These are phyloP conservation scores for Scelioninae gen. 2 DNA, from an alignment of 2,888 invertebrate genomes.

Conservation along the genomic window DNA sequence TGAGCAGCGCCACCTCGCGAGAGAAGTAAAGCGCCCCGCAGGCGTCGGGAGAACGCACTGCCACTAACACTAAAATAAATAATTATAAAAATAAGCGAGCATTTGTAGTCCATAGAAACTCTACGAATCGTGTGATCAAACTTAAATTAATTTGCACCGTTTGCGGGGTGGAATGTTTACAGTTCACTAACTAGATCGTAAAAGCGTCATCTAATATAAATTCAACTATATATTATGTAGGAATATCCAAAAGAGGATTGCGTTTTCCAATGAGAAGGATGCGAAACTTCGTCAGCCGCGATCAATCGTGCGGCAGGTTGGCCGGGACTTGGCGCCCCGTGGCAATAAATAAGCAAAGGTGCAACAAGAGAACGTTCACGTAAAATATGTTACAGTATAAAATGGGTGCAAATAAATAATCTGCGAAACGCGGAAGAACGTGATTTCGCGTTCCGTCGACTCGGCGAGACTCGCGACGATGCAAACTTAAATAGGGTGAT, in stretches of 20 bases:
- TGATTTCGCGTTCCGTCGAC: conserved; percentile 37
- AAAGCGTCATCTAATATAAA: conserved; percentile 71
- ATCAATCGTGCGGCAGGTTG: conserved; percentile 69
- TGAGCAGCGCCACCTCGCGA: too few relatives aligned
- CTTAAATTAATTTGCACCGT: conserved; percentile 72
- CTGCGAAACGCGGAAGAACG: conserved; percentile 13
- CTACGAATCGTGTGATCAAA: conserved; percentile 64
- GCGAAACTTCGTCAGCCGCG: conserved; percentile 63
- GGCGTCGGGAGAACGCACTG: conserved; percentile 58
- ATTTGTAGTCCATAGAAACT: conserved; percentile 72
- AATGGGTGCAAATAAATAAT: conserved; percentile 58
- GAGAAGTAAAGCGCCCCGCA: conserved; percentile 34
- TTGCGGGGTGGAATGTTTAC: conserved; percentile 72
- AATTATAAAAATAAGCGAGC: conserved; percentile 74
- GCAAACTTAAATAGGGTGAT: conserved; percentile 62
- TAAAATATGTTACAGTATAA: conserved; percentile 60
- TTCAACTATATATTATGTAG: conserved; percentile 64
- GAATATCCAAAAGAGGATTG: conserved; percentile 24
- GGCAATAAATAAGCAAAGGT: conserved; percentile 74
- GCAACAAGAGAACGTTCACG: conserved; percentile 68
- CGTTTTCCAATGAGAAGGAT: conserved; percentile 10
- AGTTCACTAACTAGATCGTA: conserved; percentile 70
- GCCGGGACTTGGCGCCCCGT: conserved; percentile 63
- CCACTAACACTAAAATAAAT: conserved; percentile 72
- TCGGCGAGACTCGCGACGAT: conserved; percentile 30